These are phyloP conservation scores for Aplysina aerophoba DNA, from an alignment of 37 sponge, comb jelly and placozoan genomes.

Conservation along the genomic window DNA sequence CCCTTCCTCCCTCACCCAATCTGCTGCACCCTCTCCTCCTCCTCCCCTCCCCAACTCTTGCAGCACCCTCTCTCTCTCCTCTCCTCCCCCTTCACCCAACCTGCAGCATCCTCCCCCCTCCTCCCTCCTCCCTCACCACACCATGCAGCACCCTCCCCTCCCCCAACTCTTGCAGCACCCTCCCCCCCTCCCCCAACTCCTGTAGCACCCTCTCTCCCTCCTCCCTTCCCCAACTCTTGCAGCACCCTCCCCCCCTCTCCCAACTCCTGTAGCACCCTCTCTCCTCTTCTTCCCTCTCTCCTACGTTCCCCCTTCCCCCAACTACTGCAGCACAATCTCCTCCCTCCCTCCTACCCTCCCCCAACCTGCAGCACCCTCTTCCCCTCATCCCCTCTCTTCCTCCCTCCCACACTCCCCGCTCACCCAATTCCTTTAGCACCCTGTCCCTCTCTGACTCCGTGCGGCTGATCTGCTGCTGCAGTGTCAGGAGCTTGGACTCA, in stretches of 20 bases:
- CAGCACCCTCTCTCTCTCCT: no score
- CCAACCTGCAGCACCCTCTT: background rate
- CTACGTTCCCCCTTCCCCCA: background rate
- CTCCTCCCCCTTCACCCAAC: no score
- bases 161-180: background rate
- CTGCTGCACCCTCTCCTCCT: background rate
- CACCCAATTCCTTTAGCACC: slow-evolving; percentile 82
- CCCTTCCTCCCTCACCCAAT: no score
- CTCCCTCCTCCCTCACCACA: no score
- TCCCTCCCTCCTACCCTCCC: background rate
- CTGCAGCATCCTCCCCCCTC: no score
- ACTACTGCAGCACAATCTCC: background rate
- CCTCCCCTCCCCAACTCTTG: background rate
- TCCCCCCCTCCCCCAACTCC: no score
- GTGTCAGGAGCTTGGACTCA: slow-evolving; percentile 86
- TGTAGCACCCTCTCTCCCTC: background rate
- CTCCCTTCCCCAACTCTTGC: background rate
- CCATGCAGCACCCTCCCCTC: no score
- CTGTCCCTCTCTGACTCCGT: slow-evolving; percentile 82
- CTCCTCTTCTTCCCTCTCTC: no score
- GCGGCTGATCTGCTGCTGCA: slow-evolving; percentile 74
- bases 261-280: slow-evolving; percentile 77
- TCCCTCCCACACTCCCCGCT: no score
- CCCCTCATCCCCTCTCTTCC: background rate
- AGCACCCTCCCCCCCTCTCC: slow-evolving; percentile 39